These are phyloP conservation scores for Sorex maritimensis DNA, from an alignment of 2,797 vertebrate species.

Conservation along the genomic window DNA sequence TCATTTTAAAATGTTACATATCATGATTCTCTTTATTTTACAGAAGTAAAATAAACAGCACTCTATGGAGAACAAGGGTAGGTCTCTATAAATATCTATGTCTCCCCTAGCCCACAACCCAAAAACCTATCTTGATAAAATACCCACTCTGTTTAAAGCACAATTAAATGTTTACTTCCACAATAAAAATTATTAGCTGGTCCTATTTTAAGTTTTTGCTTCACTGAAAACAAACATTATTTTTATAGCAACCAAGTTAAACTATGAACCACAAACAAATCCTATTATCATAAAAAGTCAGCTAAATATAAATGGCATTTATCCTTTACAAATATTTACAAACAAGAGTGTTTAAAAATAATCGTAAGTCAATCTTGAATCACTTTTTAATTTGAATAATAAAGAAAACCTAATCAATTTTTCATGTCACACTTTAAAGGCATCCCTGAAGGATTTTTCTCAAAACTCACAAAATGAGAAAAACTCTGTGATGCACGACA, in stretches of 20 bases:
- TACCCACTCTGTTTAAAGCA: slow-evolving; percentile 27
- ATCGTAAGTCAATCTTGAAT: slow-evolving; percentile 45
- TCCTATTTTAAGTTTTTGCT: slow-evolving; percentile 63
- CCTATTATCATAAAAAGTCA: slow-evolving; percentile 69
- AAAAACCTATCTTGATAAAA: slow-evolving; percentile 43
- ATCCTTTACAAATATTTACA: slow-evolving; percentile 68
- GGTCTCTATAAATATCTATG: slow-evolving; percentile 37
- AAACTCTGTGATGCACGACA: slow-evolving; percentile 64
- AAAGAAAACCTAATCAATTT: slow-evolving; percentile 46
- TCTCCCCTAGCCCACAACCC: not conserved
- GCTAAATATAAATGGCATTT: slow-evolving; percentile 41
- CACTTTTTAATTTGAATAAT: slow-evolving; percentile 68
- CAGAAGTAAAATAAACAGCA: not conserved
- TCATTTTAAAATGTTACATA: slow-evolving; percentile 26
- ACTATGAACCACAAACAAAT: slow-evolving; percentile 78
- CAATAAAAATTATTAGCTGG: slow-evolving; percentile 33
- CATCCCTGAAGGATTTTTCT: not conserved
- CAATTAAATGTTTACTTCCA: slow-evolving; percentile 64
- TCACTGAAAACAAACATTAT: slow-evolving; percentile 64
- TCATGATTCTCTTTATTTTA: not conserved
- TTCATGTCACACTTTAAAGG: slow-evolving; percentile 40
- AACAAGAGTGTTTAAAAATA: slow-evolving; percentile 53
- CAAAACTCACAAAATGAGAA: slow-evolving; percentile 50
- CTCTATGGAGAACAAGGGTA: not conserved
- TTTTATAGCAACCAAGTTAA: slow-evolving; percentile 56